These are phyloP conservation scores for Ctenopoma multispine DNA, from an alignment of 2,797 vertebrate genomes.

Conservation along the genomic window DNA sequence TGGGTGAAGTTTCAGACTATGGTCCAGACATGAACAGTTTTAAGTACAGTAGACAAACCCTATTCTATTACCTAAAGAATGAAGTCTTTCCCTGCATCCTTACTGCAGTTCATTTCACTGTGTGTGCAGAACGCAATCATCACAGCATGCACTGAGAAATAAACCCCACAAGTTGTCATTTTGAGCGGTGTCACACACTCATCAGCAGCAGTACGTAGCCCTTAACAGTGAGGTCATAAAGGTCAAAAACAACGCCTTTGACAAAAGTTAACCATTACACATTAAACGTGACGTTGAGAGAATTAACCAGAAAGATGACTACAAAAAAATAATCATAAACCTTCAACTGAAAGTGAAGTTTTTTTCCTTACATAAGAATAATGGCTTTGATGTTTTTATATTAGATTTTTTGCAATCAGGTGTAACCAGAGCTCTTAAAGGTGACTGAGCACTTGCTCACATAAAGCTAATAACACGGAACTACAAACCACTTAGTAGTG, in stretches of 20 bases:
- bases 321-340: neutral
- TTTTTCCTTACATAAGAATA: neutral
- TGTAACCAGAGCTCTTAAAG: constrained; percentile 34
- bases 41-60: neutral
- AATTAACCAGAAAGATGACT: constrained; percentile 16
- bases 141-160: constrained; percentile 35
- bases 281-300: constrained; percentile 1
- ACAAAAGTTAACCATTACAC: constrained; percentile 21
- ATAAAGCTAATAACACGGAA: constrained; percentile 38
- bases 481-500: constrained; percentile 36
- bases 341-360: neutral
- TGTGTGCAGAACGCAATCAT: constrained; percentile 12
- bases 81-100: neutral
- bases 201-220: constrained; percentile 55
- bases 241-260: constrained; percentile 44
- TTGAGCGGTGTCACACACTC: constrained; percentile 21
- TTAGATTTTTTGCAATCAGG: constrained; percentile 25
- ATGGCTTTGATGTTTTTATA: neutral
- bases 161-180: constrained; percentile 14
- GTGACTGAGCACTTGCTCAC: constrained; percentile 40
- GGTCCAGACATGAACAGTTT: neutral
- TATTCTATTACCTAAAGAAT: neutral
- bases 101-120: neutral
- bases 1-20: neutral
- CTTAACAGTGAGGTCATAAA: constrained; percentile 68